Base-by-base conservation (phyloP, 1,140 invertebrate species). In the Drosophila yakuba region DNA sequence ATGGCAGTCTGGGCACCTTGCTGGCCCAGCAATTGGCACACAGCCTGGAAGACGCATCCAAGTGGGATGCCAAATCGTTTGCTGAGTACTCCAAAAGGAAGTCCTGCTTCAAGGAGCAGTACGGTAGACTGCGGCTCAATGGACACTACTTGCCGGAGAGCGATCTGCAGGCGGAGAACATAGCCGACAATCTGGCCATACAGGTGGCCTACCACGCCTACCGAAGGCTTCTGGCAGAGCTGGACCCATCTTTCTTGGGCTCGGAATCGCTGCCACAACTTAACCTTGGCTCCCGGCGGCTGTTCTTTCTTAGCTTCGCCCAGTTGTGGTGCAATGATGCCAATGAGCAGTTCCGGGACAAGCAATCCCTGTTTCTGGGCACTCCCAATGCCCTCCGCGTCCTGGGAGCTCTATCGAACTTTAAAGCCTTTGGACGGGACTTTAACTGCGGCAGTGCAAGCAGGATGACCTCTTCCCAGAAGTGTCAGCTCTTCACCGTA, bases 231-330 rank as follows among this genome's bases (percentile, higher is more conserved):
- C 14, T 90, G n/a, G 35, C 20, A 0, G 63, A 60, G 12, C 6
- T 76, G 39, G 62, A 66, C 6, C 12, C 74, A 0, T 51, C 69
- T 0, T 73, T 60, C 0, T 10, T 82, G 35, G 41, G 10, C 5
- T 51, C 77, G 17, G 90, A 94, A 73, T 92, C 92, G 0, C 74
- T 95, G 15, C 94, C 94, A 0, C 93, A 93, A 1, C 80, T 95
- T 5, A 93, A 93, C 52, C 93, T 93, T 23, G 94, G 92, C 0
- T 93, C 71, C 0, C 50, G 92, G 6, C 96, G 97, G 85, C 91
- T 97, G 1, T 97, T 97, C 92, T 97, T 95, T 91, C 91, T 96
- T 4, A 94, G 94, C 62, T 96, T 95, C 66, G 95, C 95, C 0
- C 95, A 96, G 54, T 63, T 84, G 15, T 91, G 75, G 67, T 92